Evolutionary conservation across 2,113 vertebrate genomes (phyloP).

Genomic region (Glaucidium brasilianum): DNA sequence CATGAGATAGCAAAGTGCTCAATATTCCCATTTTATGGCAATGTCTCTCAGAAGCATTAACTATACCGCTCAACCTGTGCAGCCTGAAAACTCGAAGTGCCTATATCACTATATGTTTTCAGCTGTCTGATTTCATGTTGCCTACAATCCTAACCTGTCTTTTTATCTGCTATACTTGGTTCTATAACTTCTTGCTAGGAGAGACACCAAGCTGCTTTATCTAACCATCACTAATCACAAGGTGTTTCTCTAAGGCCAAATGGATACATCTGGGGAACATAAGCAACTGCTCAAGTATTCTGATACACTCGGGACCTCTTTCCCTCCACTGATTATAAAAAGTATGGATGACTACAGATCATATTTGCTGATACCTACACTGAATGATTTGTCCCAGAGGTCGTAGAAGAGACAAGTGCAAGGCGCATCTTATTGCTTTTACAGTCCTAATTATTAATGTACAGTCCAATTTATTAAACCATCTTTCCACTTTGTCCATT

Average conservation of each 20-base stretch:
- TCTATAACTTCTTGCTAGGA: neutral
- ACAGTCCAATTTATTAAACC: neutral
- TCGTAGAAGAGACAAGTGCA: neutral
- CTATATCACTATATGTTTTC: neutral
- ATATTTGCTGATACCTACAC: neutral
- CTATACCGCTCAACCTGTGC: neutral
- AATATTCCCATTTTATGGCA: neutral
- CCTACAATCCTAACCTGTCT: neutral
- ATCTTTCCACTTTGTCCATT: neutral
- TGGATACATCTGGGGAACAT: fast-evolving
- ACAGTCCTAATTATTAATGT: neutral
- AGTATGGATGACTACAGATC: neutral
- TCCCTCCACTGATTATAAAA: neutral
- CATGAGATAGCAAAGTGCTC: neutral
- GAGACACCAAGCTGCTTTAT: neutral
- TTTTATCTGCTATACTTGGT: neutral
- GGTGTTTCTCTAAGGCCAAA: neutral
- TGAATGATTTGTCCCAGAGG: neutral
- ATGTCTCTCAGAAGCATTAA: neutral
- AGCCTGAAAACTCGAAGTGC: neutral
- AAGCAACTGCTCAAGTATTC: neutral
- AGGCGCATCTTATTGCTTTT: neutral
- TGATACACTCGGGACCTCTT: neutral
- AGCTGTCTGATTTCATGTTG: neutral
- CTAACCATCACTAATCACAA: neutral